Evolutionary conservation across 2,888 invertebrate genomes (phyloP), one percentile per base, ranked within the genome.

Genomic region (Trissoscelio sp.): DNA sequence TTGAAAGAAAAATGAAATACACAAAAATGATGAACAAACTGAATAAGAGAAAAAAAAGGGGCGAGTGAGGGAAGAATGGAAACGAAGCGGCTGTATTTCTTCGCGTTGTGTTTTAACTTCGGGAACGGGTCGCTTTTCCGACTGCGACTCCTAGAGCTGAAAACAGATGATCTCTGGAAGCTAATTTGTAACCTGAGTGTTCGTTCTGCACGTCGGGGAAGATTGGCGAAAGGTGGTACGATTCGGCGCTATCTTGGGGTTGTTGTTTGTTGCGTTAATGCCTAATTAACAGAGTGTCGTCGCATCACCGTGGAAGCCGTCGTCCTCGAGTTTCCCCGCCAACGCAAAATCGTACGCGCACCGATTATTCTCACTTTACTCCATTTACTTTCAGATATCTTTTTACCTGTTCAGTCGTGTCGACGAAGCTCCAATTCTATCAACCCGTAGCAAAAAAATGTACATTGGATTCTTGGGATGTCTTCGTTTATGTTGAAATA

Each of bases 191-290:
- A 90, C 89, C 89, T 85, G 89, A 89, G 88, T 86, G 87, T 88
- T 86, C 86, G 85, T 84, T 83, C 12, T 86, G 83, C 80, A 12
- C 31, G 37, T 42, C n/a, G 39, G 22, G 53, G 72, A 20, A 55
- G 81, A 82, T 83, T 81, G 86, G 69, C 51, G 55, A 79, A 70
- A 79, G 83, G 84, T 81, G 82, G 83, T 64, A 83, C 83, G 81
- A 74, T 78, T 77, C 72, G 24, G 83, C 83, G 85, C 85, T 83
- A 86, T 86, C 86, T 87, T 85, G 88, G 86, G 88, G 85, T 88
- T 89, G 86, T 89, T 90, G 90, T 90, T 90, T 89, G 90, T 89
- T 90, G 88, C 89, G 86, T 88, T 89, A 90, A 90, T 90, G 88
- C 87, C 89, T 90, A 91, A 91, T 91, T 90, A 91, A 91, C 88